phyloP scores from a whole-genome alignment of 2,888 invertebrate genomes.

The Amiota minor region DNA sequence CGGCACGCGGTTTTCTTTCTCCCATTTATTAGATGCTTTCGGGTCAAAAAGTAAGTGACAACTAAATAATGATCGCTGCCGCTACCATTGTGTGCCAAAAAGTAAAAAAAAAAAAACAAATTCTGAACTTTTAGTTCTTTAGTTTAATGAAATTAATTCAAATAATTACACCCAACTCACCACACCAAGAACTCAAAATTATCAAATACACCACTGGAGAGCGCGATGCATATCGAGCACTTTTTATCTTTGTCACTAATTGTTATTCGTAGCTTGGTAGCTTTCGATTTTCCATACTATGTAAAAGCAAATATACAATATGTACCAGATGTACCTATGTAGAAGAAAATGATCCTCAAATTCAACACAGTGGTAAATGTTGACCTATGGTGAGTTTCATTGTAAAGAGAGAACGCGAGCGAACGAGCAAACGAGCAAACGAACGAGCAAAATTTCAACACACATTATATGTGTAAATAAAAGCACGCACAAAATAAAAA shows the following conservation, averaged over 20 bases:
- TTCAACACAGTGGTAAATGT: constrained; percentile 1
- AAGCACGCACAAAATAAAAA: too few relatives aligned
- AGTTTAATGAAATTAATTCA: constrained; percentile 60
- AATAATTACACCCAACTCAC: constrained; percentile 39
- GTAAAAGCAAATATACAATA: not conserved
- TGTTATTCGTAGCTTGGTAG: constrained; percentile 43
- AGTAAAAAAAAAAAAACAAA: constrained; percentile 28
- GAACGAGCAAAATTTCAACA: too few relatives aligned
- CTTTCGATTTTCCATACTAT: constrained; percentile 22
- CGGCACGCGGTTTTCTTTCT: not conserved
- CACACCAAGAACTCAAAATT: not conserved
- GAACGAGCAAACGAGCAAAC: too few relatives aligned
- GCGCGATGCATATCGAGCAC: not conserved
- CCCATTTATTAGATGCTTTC: not conserved
- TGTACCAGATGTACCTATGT: not conserved
- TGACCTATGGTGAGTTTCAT: constrained; percentile 21
- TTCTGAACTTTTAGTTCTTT: constrained; percentile 59
- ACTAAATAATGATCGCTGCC: constrained; percentile 20
- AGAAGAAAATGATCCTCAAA: not conserved
- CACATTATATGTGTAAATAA: too few relatives aligned
- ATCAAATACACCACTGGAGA: not conserved
- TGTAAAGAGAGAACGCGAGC: not conserved
- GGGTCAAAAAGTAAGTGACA: constrained; percentile 34
- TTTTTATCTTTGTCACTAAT: constrained; percentile 51
- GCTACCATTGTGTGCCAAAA: constrained; percentile 13